Evolutionary conservation across 2,113 vertebrate genomes (phyloP), one percentile per base, ranked within the genome.

Genomic region (Trematocara nigrifrons): DNA sequence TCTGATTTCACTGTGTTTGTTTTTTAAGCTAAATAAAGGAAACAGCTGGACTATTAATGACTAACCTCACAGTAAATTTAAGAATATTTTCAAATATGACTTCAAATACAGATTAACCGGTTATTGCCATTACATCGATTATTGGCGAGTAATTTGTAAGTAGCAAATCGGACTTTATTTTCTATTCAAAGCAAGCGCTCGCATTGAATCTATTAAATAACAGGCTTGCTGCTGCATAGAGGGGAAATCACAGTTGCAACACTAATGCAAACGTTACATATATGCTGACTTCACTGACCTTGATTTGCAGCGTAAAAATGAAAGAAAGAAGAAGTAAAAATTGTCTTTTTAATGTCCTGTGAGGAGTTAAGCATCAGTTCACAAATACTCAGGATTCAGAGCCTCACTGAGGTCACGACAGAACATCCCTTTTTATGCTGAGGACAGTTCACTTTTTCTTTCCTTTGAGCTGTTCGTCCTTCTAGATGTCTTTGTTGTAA

Each of bases 131-230:
- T n/a, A n/a, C n/a, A n/a, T n/a, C n/a, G 26, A 0, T 45, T 71
- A 10, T 0, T 26, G 64, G 35, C 59, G 0, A 38, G 31, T 64
- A 0, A 64, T 64, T 12, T 64, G 1, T 12, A 38, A 38, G 59
- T 20, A 64, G 59, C 16, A 47, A 29, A 2, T 47, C 42, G 11
- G 42, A 29, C 15, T 29, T 49, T 49, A 7, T 29, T 76, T 76
- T 49, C 6, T 1, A 29, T 26, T 74, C 42, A 31, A 49, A 18
- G 31, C 57, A 61, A 61, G 7, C 5, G 18, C 13, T 47, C 0
- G 1, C 1, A 47, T 47, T 4, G 40, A 16, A 6, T 29, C 40
- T 29, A 18, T 29, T 18, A 49, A 49, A 51, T 49, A 8, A 49
- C 15, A n/a, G 26, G 71, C 45, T 11, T 76, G 45, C 10, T 4